Conservation (phyloP, 2,113 vertebrate species). For the Macquaria ambigua region DNA sequence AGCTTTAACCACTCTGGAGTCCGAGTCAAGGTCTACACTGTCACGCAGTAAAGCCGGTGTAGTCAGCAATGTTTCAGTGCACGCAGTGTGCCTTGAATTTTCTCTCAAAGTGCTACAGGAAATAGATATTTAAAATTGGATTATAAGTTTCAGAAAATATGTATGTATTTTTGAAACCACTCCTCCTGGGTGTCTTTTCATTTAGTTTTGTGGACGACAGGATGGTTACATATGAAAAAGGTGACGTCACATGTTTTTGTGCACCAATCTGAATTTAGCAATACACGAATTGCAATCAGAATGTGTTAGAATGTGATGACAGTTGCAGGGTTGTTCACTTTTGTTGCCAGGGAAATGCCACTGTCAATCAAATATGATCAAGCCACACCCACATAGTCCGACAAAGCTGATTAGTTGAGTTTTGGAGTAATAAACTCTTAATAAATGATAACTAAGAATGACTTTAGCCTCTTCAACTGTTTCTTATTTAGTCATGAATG, state of each 20-base stretch:
- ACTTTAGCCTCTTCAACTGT: not conserved
- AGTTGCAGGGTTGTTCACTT: too few relatives aligned
- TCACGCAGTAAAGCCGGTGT: slow-evolving; percentile 36
- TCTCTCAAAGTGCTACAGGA: not conserved
- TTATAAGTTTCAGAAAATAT: slow-evolving; percentile 16
- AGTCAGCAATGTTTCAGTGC: slow-evolving; percentile 63
- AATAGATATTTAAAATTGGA: not conserved
- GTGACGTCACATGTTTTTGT: not conserved
- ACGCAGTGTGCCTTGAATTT: slow-evolving; percentile 23
- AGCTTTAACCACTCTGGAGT: slow-evolving; percentile 50
- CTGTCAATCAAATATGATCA: not conserved
- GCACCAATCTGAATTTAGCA: not conserved
- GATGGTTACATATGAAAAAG: not conserved
- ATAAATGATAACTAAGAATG: not conserved
- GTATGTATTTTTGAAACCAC: not conserved
- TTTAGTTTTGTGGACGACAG: not conserved
- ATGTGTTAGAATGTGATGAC: too few relatives aligned
- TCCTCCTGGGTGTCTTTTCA: not conserved
- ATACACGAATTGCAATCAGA: too few relatives aligned
- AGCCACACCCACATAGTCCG: not conserved
- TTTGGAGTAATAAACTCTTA: not conserved
- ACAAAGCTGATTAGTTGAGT: not conserved
- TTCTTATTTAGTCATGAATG: not conserved
- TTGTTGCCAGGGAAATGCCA: not conserved
- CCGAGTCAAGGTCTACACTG: slow-evolving; percentile 74